Evolutionary conservation across 2,888 invertebrate species (phyloP), one percentile per base, ranked within the genome.

Genomic region (Polydrusus cervinus): DNA sequence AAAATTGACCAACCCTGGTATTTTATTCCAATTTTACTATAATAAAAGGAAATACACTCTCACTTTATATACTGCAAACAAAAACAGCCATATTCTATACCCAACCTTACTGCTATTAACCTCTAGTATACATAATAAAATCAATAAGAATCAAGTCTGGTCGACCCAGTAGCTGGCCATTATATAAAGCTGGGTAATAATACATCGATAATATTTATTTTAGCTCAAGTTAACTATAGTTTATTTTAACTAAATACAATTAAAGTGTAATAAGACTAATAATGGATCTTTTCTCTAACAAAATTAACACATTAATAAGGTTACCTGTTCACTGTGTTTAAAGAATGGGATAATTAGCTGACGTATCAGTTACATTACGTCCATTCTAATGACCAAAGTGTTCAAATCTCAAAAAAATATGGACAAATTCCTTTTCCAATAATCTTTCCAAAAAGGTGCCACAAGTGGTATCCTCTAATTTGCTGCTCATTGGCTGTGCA

Each of bases 131-230:
- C 16, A 10, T 47, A 69, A 69, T 61, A 47, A 57, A 69, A 69
- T 69, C 69, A 69, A 57, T 69, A 60, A 16, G 45, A 69, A 60
- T 70, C 57, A 61, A 49, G 69, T 70, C 43, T 57, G 68, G 55
- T 45, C 25, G 51, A n/a, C 9, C 25, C 25, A 30, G 67, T 38
- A 53, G 38, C 7, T 57, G n/a, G 14, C n/a, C 6, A 55, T n/a
- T 18, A 30, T 13, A n/a, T 53, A 55, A 34, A 34, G 55, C 55
- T 55, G 55, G 55, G 55, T 14, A 55, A 9, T 30, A 30, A 9
- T 30, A 30, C n/a, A 34, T 34, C 34, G 9, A 53, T 25, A 18
- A 10, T 20, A 25, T 25, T 25, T 20, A 25, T 25, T 25, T 5
- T 25, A 25, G 5, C 5, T 18, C 2, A 40, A 40, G 40, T 40